phyloP scores from a whole-genome alignment of 2,797 vertebrate species.

The Buphagus erythrorhynchus region DNA sequence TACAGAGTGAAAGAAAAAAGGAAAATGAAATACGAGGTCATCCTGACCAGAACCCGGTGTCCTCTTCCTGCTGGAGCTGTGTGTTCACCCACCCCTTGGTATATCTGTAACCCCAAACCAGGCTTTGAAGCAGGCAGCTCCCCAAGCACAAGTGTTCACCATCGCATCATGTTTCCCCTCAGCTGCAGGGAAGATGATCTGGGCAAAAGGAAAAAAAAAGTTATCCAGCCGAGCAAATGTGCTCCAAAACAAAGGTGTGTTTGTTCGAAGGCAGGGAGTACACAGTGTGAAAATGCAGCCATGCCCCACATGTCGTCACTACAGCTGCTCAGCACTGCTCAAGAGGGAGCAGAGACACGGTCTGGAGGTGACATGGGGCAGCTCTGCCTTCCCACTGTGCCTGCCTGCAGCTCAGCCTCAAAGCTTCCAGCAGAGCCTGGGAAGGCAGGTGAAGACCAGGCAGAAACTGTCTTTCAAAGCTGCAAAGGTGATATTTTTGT shows the following conservation, averaged over 20 bases:
- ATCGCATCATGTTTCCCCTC: background rate
- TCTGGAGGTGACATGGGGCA: background rate
- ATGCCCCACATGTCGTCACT: fast-evolving
- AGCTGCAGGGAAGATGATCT: slow-evolving; percentile 47
- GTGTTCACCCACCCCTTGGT: background rate
- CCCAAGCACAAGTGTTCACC: background rate
- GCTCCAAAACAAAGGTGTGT: slow-evolving; percentile 23
- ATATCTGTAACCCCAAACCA: background rate
- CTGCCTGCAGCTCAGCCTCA: background rate
- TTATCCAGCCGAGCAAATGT: background rate
- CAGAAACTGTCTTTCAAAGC: background rate
- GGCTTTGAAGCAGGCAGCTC: background rate
- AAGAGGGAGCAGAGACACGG: background rate
- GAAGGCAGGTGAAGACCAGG: background rate
- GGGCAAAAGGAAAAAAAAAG: background rate
- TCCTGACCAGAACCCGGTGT: background rate
- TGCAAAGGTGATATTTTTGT: background rate
- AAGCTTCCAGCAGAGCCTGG: background rate
- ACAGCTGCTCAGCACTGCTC: slow-evolving; percentile 7
- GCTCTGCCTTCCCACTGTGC: background rate
- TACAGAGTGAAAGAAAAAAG: background rate
- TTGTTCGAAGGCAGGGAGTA: background rate
- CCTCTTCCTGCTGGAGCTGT: fast-evolving
- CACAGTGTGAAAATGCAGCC: background rate
- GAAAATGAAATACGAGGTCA: background rate